These are phyloP conservation scores for Brenthis hecate DNA, from an alignment of 2,888 invertebrate species.

Conservation along the genomic window DNA sequence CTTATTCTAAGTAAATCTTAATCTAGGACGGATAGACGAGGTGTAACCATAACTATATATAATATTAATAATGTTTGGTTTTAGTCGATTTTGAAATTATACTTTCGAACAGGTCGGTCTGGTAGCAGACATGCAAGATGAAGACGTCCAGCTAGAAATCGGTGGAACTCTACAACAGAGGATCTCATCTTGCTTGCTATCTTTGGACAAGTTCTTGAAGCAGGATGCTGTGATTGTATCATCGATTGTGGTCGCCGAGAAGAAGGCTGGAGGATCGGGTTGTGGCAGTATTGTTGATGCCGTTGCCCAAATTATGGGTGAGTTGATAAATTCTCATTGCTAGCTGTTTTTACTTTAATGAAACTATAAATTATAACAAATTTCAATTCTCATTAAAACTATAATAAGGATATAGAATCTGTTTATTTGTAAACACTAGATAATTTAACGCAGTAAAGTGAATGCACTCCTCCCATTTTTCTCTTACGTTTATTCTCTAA, in stretches of 20 bases:
- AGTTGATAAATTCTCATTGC: constrained; percentile 32
- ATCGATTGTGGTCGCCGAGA: constrained; percentile 94
- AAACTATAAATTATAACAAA: no score
- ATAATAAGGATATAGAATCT: no score
- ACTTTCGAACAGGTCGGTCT: constrained; percentile 83
- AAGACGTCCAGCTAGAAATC: constrained; percentile 86
- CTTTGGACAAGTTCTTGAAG: constrained; percentile 88
- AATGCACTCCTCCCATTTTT: no score
- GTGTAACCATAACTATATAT: no score
- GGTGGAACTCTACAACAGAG: constrained; percentile 93
- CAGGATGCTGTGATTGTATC: constrained; percentile 87
- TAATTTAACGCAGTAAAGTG: no score
- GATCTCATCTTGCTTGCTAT: constrained; percentile 90
- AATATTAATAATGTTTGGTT: no score
- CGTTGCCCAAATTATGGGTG: constrained; percentile 86
- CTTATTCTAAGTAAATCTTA: no score
- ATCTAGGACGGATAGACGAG: no score
- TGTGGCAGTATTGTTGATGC: constrained; percentile 87
- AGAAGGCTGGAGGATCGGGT: constrained; percentile 83
- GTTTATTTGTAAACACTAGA: no score
- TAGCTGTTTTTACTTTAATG: no score
- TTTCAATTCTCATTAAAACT: no score
- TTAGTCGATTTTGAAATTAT: neutral
- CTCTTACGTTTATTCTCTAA: no score
- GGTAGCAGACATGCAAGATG: constrained; percentile 88